Evolutionary conservation across 2,797 vertebrate genomes (phyloP), one percentile per base, ranked within the genome.

Genomic region (Passerculus sandwichensis): DNA sequence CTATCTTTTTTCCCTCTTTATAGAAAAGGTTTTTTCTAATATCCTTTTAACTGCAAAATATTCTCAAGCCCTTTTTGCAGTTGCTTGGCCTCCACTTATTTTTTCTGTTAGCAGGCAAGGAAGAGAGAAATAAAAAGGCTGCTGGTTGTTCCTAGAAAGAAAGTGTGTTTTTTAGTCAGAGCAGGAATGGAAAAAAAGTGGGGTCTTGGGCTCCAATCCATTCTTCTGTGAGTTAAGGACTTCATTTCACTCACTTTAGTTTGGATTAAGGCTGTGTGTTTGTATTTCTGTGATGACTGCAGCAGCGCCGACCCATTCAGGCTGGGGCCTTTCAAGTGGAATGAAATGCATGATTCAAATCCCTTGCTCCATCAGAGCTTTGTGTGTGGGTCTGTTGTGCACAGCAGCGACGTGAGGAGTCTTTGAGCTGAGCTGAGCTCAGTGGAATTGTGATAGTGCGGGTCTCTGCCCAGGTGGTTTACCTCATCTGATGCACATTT

Each of bases 11-110:
- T 40, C 29, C 14, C 11, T 89, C 73, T 93, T 86, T 79, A 71
- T 10, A 23, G 72, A 84, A 94, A 69, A n/a, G 13, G 38, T 73
- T 95, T 65, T 15, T 87, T 95, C 82, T 88, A 91, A 92, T 89
- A 72, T 94, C 53, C 47, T 94, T 88, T 84, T 42, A 92, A 80
- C 53, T 82, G 66, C 62, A 89, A 89, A 92, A 92, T 25, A 60
- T 67, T 81, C 54, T 90, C 84, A 45, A 80, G 27, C 62, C 85
- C 67, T 59, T 85, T 97, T 91, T 93, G 56, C 76, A 91, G 95
- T 96, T 94, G 85, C 84, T 96, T 81, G 91, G 79, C 74, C 73
- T 96, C 36, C 40, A 50, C 27, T 87, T 95, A 80, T 25, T 92
- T 85, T 85, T 93, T 91, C 82, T 94, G 38, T 92, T 59, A 87